A percentile compares a stretch with the other conserved stretches of the same genome.
Evolutionary conservation across 2,113 vertebrate species (phyloP).

Genomic region (Dendropsophus ebraccatus): DNA sequence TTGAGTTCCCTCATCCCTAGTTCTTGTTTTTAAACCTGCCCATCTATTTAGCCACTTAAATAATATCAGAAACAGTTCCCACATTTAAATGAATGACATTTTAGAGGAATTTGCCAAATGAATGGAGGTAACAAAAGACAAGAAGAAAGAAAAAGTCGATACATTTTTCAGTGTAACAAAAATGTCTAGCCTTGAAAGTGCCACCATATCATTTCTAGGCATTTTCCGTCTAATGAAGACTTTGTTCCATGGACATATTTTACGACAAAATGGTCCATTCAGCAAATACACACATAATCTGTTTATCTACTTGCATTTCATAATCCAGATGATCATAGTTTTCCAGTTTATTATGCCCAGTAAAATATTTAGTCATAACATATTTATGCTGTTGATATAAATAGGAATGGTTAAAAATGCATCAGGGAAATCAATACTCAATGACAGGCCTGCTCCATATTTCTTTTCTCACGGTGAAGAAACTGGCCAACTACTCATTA

Average conservation of each 20-base stretch:
- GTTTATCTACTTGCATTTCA: conserved; percentile 1
- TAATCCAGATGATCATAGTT: background rate
- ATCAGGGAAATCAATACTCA: conserved; percentile 47
- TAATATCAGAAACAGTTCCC: too few species aligned
- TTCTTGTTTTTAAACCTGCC: background rate
- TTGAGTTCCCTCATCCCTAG: too few species aligned
- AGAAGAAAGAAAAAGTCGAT: background rate
- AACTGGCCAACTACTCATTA: conserved; percentile 38
- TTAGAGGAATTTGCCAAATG: too few species aligned
- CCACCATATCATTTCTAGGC: background rate
- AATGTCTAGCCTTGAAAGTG: background rate
- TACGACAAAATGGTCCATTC: background rate
- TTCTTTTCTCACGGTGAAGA: conserved; percentile 12
- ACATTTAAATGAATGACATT: too few species aligned
- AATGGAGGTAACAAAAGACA: background rate
- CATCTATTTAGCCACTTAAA: background rate
- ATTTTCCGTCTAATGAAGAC: background rate
- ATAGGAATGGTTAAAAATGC: conserved; percentile 41
- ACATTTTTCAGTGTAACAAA: background rate
- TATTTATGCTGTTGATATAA: conserved; percentile 45
- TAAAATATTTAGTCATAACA: conserved; percentile 44
- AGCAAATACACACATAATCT: conserved; percentile 12
- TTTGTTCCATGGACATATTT: background rate
- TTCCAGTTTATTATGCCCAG: conserved; percentile 14
- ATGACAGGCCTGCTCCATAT: conserved; percentile 34